phyloP scores from a whole-genome alignment of 2,113 vertebrate species.

The Puffinus mauretanicus region DNA sequence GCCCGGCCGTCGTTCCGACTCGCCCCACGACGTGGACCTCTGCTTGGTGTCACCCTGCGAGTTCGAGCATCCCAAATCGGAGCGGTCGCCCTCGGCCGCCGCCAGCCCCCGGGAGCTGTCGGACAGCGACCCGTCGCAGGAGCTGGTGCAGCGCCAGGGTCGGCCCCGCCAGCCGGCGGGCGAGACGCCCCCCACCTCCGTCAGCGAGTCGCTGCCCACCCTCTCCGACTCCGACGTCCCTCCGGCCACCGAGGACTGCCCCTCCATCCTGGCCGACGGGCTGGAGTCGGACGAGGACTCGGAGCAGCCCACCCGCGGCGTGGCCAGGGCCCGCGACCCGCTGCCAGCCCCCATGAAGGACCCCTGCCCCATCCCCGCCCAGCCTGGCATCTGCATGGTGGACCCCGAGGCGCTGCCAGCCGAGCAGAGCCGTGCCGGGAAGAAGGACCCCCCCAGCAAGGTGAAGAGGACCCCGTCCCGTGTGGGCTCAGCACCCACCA shows the following conservation, averaged over 20 bases:
- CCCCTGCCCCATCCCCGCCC: conserved; percentile 80
- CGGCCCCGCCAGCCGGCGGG: background rate
- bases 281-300: conserved; percentile 84
- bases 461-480: conserved; percentile 62
- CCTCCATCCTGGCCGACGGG: conserved; percentile 76
- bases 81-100: conserved; percentile 35
- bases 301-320: conserved; percentile 41
- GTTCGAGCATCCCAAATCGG: conserved; percentile 85
- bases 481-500: background rate
- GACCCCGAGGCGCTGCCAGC: conserved; percentile 77
- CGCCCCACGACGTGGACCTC: conserved; percentile 88
- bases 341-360: conserved; percentile 82
- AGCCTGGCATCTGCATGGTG: conserved; percentile 87
- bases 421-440: background rate
- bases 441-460: conserved; percentile 7
- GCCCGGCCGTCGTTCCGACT: conserved; percentile 67
- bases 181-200: conserved; percentile 80
- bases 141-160: conserved; percentile 43
- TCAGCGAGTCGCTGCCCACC: conserved; percentile 82
- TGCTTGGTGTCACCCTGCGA: conserved; percentile 94
- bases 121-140: conserved; percentile 79
- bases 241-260: conserved; percentile 75
- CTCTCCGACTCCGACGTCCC: conserved; percentile 83
- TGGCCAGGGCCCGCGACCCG: conserved; percentile 71
- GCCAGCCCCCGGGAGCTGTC: conserved; percentile 68